A percentile compares a stretch with the other conserved stretches of the same genome.
Conservation (phyloP, 1,140 invertebrate genomes). For the Saccostrea glomerata region DNA sequence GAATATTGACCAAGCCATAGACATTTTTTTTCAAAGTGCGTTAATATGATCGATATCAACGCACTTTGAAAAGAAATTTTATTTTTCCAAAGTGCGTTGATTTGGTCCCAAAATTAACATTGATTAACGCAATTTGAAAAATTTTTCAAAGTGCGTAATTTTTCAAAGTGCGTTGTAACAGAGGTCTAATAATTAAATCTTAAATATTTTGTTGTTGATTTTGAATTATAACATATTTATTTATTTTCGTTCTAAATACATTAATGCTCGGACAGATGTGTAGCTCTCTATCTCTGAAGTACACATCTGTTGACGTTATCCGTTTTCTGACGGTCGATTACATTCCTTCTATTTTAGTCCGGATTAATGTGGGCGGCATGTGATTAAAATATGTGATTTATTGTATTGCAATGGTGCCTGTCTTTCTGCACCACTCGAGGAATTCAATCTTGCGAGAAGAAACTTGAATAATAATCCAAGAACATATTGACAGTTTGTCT, state of each 20-base stretch:
- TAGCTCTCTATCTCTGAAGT: neutral
- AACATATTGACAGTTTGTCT: neutral
- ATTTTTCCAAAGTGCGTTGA: too few relatives aligned
- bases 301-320: neutral
- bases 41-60: too few relatives aligned
- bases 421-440: neutral
- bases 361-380: neutral
- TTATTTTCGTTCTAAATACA: neutral
- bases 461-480: neutral
- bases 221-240: too few relatives aligned
- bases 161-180: too few relatives aligned
- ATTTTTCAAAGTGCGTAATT: too few relatives aligned
- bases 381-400: neutral
- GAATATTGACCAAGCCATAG: too few relatives aligned
- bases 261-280: neutral
- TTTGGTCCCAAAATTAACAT: too few relatives aligned
- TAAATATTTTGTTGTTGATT: too few relatives aligned
- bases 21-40: too few relatives aligned
- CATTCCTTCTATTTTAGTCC: neutral
- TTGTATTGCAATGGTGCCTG: neutral
- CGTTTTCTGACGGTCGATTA: neutral
- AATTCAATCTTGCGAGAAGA: conserved; percentile 10
- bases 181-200: too few relatives aligned
- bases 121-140: too few relatives aligned
- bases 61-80: too few relatives aligned